Evolutionary conservation across 2,888 invertebrate genomes (phyloP).

Genomic region (Hydrotaea diabolus): DNA sequence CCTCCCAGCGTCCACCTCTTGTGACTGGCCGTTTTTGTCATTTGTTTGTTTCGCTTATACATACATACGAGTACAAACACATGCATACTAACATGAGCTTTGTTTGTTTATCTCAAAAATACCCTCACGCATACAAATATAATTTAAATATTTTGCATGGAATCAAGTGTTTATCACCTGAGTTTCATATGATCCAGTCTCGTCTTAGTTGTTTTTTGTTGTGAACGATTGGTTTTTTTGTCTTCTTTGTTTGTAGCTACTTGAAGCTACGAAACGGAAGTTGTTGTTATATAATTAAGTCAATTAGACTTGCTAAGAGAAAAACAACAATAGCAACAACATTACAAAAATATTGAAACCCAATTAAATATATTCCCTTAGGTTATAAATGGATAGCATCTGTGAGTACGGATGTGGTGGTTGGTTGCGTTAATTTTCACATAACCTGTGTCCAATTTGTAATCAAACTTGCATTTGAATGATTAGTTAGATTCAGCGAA

Average conservation of each 20-base stretch:
- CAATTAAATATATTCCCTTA: conserved; percentile 26
- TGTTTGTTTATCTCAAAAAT: background rate
- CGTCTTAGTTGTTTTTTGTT: background rate
- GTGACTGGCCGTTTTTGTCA: background rate
- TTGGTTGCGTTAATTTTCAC: background rate
- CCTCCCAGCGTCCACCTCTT: background rate
- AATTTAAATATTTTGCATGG: background rate
- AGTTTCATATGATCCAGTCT: conserved; percentile 17
- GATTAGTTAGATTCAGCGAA: too few relatives aligned
- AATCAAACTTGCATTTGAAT: background rate
- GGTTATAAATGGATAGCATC: background rate
- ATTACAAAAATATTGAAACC: conserved; percentile 28
- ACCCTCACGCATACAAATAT: background rate
- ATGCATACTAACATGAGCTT: background rate
- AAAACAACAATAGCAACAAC: background rate
- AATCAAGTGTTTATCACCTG: conserved; percentile 49
- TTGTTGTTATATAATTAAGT: conserved; percentile 36
- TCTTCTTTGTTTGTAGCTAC: conserved; percentile 9
- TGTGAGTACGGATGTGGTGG: background rate
- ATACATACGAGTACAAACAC: background rate
- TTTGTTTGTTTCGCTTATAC: conserved; percentile 15
- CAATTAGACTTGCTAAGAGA: conserved; percentile 22
- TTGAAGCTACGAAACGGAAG: conserved; percentile 34
- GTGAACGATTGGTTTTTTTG: background rate
- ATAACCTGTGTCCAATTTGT: background rate